These are phyloP conservation scores for Brachylomia viminalis DNA, from an alignment of 2,888 invertebrate genomes.

Conservation along the genomic window DNA sequence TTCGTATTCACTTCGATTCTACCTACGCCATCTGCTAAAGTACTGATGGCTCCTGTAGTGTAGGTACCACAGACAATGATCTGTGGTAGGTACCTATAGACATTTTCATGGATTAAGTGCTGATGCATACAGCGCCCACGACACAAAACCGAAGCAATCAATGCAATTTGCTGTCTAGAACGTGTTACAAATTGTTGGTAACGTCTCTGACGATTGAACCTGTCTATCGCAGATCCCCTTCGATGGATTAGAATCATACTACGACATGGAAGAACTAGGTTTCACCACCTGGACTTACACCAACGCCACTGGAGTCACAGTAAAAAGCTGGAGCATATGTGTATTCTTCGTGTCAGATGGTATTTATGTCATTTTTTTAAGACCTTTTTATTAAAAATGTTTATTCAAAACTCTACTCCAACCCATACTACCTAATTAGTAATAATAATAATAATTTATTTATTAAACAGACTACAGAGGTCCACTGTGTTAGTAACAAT, in stretches of 20 bases:
- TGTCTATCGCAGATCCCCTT: background rate
- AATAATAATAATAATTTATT: too few relatives aligned
- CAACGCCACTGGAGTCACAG: background rate
- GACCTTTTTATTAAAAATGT: background rate
- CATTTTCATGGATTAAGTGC: background rate
- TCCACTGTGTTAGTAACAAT: too few relatives aligned
- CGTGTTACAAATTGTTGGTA: background rate
- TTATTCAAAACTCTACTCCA: too few relatives aligned
- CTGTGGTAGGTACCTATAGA: background rate
- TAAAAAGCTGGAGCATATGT: rapidly evolving
- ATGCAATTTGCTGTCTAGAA: background rate
- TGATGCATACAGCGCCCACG: background rate
- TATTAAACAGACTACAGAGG: too few relatives aligned
- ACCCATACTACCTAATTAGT: too few relatives aligned
- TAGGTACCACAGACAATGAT: too few relatives aligned
- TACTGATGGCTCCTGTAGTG: background rate
- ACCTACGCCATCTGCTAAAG: background rate
- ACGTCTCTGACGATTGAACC: background rate
- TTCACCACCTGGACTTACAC: background rate
- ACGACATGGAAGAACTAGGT: background rate
- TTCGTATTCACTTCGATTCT: too few relatives aligned
- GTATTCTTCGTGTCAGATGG: background rate
- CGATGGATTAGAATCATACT: rapidly evolving
- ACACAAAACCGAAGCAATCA: background rate
- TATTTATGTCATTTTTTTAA: background rate